A percentile compares a stretch with the other conserved stretches of the same genome.
Evolutionary conservation across 2,113 vertebrate species (phyloP).

Genomic region (Hyla sarda): DNA sequence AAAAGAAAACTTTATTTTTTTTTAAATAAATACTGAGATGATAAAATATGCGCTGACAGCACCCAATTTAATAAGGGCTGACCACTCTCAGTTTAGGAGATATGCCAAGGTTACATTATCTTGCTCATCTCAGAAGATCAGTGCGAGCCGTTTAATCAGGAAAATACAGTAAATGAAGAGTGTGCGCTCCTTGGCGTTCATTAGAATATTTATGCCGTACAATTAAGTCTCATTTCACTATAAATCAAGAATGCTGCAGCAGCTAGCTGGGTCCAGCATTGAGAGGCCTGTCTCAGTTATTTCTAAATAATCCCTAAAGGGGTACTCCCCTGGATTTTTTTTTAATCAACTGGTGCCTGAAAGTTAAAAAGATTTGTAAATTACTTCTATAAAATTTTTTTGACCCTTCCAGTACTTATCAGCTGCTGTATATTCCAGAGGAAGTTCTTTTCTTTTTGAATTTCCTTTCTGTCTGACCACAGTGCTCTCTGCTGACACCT

Average conservation of each 20-base stretch:
- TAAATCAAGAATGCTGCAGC: background rate
- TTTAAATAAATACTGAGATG: background rate
- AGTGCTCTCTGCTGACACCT: too few species aligned
- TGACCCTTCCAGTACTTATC: too few species aligned
- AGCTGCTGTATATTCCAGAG: too few species aligned
- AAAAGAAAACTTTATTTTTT: too few species aligned
- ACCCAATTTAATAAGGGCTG: background rate
- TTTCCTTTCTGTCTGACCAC: too few species aligned
- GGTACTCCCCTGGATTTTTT: too few species aligned
- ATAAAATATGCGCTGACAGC: background rate
- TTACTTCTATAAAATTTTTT: too few species aligned
- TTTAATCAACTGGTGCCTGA: too few species aligned
- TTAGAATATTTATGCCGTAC: slow-evolving; percentile 3
- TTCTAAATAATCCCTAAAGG: background rate
- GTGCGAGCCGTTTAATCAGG: background rate
- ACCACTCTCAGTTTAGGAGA: background rate
- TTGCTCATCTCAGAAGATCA: background rate
- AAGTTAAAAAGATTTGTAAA: too few species aligned
- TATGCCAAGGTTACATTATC: slow-evolving; percentile 3
- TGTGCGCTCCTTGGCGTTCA: background rate
- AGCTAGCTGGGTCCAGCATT: background rate
- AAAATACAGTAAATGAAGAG: slow-evolving; percentile 2
- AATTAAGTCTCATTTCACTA: background rate
- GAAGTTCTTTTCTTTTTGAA: too few species aligned
- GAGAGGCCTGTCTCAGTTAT: background rate